Conservation (phyloP, 2,113 vertebrate species). For the Poeciliopsis turrubarensis region DNA sequence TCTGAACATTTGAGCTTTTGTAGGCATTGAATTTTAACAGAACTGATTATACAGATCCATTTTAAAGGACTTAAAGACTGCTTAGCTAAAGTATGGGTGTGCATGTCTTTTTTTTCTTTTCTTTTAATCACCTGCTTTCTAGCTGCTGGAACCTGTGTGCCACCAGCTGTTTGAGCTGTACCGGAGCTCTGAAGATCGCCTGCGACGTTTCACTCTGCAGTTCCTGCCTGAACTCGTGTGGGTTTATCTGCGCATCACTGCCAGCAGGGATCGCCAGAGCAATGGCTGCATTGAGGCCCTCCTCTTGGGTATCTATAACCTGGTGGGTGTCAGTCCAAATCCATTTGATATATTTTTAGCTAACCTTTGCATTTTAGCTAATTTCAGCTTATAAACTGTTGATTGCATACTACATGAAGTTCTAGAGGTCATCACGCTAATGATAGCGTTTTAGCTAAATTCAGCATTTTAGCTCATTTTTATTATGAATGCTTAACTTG, state of each 20-base stretch:
- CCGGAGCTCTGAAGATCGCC: slow-evolving; percentile 91
- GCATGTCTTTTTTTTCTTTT: not conserved
- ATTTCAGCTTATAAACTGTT: too few species aligned
- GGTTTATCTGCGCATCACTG: slow-evolving; percentile 91
- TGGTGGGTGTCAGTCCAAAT: slow-evolving; percentile 81
- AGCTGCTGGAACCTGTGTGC: slow-evolving; percentile 97
- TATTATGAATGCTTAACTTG: too few species aligned
- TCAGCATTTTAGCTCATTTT: too few species aligned
- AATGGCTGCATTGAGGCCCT: slow-evolving; percentile 97
- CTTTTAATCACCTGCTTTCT: slow-evolving; percentile 24
- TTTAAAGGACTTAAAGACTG: not conserved
- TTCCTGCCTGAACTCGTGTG: slow-evolving; percentile 96
- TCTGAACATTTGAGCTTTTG: too few species aligned
- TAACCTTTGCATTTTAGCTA: too few species aligned
- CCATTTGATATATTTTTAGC: too few species aligned
- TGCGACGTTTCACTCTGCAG: slow-evolving; percentile 95
- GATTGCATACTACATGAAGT: too few species aligned
- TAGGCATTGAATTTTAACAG: too few species aligned
- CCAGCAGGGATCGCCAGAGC: slow-evolving; percentile 93
- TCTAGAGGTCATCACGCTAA: too few species aligned
- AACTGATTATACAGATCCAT: too few species aligned
- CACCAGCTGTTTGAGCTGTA: slow-evolving; percentile 98
- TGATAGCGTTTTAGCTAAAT: too few species aligned
- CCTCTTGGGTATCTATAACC: slow-evolving; percentile 96
- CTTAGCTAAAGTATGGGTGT: not conserved